These are phyloP conservation scores for Tyrophagus putrescentiae DNA, from an alignment of 1,140 invertebrate genomes.

Conservation along the genomic window DNA sequence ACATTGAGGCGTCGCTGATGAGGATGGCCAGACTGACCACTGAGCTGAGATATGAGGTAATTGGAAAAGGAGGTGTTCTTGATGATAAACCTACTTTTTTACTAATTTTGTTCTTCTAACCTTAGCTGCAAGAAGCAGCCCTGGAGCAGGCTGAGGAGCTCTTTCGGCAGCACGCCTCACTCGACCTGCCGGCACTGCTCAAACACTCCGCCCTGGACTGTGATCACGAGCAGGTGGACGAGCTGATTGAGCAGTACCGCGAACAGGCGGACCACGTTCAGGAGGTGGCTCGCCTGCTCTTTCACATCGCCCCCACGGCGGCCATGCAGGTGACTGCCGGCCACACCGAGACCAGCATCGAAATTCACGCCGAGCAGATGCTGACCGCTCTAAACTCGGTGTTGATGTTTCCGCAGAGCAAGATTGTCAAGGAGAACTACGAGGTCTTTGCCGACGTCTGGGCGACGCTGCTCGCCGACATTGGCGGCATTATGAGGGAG, in stretches of 20 bases:
- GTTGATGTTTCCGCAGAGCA: constrained; percentile 74
- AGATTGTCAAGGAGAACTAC: constrained; percentile 62
- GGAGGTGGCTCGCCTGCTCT: constrained; percentile 85
- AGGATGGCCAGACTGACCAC: too few relatives aligned
- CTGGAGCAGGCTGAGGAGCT: constrained; percentile 55
- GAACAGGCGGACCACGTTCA: constrained; percentile 82
- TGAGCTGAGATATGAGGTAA: too few relatives aligned
- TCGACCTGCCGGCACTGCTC: constrained; percentile 58
- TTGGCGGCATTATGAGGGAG: constrained; percentile 31
- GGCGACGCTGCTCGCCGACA: constrained; percentile 77
- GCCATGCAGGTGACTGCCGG: constrained; percentile 81
- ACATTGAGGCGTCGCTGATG: too few relatives aligned
- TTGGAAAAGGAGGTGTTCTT: too few relatives aligned
- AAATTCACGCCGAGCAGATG: constrained; percentile 76
- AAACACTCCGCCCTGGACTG: constrained; percentile 59
- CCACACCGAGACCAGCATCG: constrained; percentile 82
- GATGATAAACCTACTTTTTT: too few relatives aligned
- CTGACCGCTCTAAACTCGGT: constrained; percentile 81
- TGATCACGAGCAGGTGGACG: constrained; percentile 62
- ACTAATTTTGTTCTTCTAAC: constrained; percentile 18
- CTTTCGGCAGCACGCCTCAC: constrained; percentile 47
- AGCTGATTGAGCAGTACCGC: constrained; percentile 62
- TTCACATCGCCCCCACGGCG: constrained; percentile 85
- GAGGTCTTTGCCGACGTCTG: constrained; percentile 97
- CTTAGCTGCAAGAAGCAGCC: constrained; percentile 48